phyloP scores from a whole-genome alignment of 1,140 invertebrate species.

The Drosophila pandora region DNA sequence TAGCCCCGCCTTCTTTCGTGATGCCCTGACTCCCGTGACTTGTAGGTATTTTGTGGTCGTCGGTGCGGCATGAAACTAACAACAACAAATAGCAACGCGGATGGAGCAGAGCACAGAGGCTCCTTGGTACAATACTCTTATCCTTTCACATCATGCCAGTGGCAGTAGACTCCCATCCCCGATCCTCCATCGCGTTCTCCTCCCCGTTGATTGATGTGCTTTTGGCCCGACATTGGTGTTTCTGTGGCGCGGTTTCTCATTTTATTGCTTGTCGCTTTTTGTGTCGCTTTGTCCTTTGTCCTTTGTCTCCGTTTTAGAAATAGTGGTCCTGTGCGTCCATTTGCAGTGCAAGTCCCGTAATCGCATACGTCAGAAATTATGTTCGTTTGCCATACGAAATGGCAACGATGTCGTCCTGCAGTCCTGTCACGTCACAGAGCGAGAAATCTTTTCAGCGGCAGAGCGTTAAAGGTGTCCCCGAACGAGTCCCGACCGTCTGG shows the following conservation, averaged over 20 bases:
- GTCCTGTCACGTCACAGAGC: conserved; percentile 48
- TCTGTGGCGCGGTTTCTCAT: conserved; percentile 66
- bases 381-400: conserved; percentile 65
- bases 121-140: conserved; percentile 68
- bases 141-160: conserved; percentile 39
- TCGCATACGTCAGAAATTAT: conserved; percentile 80
- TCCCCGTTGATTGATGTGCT: conserved; percentile 73
- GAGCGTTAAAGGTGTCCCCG: conserved; percentile 40
- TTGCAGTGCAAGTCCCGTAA: conserved; percentile 50
- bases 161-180: neutral
- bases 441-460: conserved; percentile 41
- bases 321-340: conserved; percentile 36
- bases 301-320: conserved; percentile 46
- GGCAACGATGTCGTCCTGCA: conserved; percentile 55
- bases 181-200: conserved; percentile 1
- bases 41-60: conserved; percentile 73
- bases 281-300: conserved; percentile 52
- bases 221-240: conserved; percentile 46
- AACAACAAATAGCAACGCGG: conserved; percentile 51
- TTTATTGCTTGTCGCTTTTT: conserved; percentile 74
- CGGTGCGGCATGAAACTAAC: conserved; percentile 59
- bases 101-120: conserved; percentile 10
- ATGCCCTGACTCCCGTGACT: conserved; percentile 46
- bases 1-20: neutral
- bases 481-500: conserved; percentile 37